These are phyloP conservation scores for Orchestia grillus DNA, from an alignment of 1,140 invertebrate genomes.

Conservation along the genomic window DNA sequence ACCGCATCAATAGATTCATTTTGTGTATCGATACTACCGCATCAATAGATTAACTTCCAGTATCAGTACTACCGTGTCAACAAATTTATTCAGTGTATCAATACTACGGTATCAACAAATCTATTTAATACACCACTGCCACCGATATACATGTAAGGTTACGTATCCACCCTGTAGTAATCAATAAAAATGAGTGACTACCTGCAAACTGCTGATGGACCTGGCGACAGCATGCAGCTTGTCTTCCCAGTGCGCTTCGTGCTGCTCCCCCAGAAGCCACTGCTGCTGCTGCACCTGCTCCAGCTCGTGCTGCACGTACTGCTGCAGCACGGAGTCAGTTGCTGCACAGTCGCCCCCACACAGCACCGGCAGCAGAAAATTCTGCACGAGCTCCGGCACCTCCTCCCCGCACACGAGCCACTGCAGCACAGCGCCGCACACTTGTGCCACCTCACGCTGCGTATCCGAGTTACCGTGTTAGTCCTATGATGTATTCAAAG, in stretches of 20 bases:
- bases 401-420: slow-evolving; percentile 66
- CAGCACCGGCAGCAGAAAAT: slow-evolving; percentile 59
- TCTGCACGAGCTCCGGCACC: slow-evolving; percentile 59
- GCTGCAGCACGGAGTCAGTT: slow-evolving; percentile 58
- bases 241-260: slow-evolving; percentile 67
- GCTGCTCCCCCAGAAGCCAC: slow-evolving; percentile 61
- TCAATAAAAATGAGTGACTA: too few relatives aligned
- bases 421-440: slow-evolving; percentile 60
- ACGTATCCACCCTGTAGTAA: too few relatives aligned
- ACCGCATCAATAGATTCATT: too few relatives aligned
- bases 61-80: too few relatives aligned
- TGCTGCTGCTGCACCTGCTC: slow-evolving; percentile 57
- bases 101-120: too few relatives aligned
- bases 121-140: too few relatives aligned
- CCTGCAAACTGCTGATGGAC: slow-evolving; percentile 64
- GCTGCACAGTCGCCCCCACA: slow-evolving; percentile 56
- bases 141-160: too few relatives aligned
- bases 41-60: too few relatives aligned
- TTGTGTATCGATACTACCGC: too few relatives aligned
- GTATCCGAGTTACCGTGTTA: too few relatives aligned
- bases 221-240: slow-evolving; percentile 64
- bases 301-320: slow-evolving; percentile 61
- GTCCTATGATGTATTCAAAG: too few relatives aligned
- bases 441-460: slow-evolving; percentile 60
- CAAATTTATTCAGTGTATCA: too few relatives aligned